Evolutionary conservation across 2,797 vertebrate genomes (phyloP).

Genomic region (Hippocampus kuda): DNA sequence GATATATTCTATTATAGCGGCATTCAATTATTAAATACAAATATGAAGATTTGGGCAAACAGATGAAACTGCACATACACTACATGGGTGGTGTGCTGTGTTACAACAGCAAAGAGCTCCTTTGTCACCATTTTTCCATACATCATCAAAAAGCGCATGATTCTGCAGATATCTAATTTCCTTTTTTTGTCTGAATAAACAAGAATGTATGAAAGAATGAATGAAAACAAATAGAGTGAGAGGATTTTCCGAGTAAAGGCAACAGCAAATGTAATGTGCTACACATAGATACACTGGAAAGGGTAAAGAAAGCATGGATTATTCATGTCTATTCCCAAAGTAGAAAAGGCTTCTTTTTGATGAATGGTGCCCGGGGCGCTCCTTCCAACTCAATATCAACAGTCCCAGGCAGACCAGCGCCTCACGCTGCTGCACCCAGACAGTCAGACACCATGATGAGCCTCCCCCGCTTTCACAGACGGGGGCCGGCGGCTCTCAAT

Average conservation of each 20-base stretch:
- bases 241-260: constrained; percentile 26
- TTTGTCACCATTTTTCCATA: too few species aligned
- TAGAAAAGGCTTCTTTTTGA: constrained; percentile 64
- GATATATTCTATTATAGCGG: too few species aligned
- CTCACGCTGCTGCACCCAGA: constrained; percentile 35
- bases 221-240: background rate
- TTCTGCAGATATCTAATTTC: constrained; percentile 6
- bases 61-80: too few species aligned
- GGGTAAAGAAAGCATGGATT: constrained; percentile 67
- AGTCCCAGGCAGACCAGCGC: constrained; percentile 47
- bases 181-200: background rate
- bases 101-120: too few species aligned
- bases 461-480: constrained; percentile 56
- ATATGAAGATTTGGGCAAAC: too few species aligned
- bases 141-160: background rate
- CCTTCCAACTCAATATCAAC: constrained; percentile 63
- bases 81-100: too few species aligned
- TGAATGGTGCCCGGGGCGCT: constrained; percentile 62
- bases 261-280: constrained; percentile 33
- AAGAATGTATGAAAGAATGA: background rate
- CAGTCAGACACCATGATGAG: constrained; percentile 44
- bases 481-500: constrained; percentile 46
- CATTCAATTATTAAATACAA: too few species aligned
- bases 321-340: constrained; percentile 69
- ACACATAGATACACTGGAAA: constrained; percentile 37